Evolutionary conservation across 2,888 invertebrate species (phyloP).

Genomic region (Neria commutata): DNA sequence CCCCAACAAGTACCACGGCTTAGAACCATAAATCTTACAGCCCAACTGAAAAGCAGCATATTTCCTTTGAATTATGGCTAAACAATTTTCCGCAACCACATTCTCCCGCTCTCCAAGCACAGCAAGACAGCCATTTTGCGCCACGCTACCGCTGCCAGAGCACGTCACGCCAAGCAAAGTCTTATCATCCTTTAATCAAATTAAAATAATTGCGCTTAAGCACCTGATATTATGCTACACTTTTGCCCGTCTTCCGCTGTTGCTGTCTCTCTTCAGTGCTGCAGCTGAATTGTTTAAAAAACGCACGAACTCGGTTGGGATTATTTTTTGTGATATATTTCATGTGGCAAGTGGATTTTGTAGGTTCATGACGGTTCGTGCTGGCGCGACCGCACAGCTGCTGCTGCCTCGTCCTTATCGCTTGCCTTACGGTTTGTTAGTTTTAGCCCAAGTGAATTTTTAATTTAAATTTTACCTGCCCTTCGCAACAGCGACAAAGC

Average conservation of each 20-base stretch:
- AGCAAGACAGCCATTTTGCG: neutral
- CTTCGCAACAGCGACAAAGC: no score
- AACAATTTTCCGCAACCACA: constrained; percentile 26
- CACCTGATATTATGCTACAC: constrained; percentile 36
- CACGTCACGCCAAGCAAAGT: constrained; percentile 2
- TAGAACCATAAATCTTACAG: constrained; percentile 9
- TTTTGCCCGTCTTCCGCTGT: neutral
- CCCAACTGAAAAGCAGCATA: neutral
- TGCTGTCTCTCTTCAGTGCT: no score
- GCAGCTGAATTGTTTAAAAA: no score
- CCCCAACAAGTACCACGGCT: constrained; percentile 7
- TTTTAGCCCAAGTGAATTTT: no score
- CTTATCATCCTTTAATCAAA: constrained; percentile 38
- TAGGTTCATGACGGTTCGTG: no score
- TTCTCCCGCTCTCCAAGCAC: neutral
- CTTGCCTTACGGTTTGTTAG: no score
- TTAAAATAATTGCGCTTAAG: constrained; percentile 40
- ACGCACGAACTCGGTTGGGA: no score
- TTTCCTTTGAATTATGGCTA: constrained; percentile 22
- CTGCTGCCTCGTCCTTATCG: no score
- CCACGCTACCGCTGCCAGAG: neutral
- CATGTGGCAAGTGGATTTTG: no score
- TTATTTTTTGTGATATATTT: no score
- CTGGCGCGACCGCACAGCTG: no score
- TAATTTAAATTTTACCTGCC: no score